Percentiles rank a stretch among this genome's conserved stretches.
These are phyloP conservation scores for Rhagologus leucostigma DNA, from an alignment of 2,113 vertebrate species.

Conservation along the genomic window DNA sequence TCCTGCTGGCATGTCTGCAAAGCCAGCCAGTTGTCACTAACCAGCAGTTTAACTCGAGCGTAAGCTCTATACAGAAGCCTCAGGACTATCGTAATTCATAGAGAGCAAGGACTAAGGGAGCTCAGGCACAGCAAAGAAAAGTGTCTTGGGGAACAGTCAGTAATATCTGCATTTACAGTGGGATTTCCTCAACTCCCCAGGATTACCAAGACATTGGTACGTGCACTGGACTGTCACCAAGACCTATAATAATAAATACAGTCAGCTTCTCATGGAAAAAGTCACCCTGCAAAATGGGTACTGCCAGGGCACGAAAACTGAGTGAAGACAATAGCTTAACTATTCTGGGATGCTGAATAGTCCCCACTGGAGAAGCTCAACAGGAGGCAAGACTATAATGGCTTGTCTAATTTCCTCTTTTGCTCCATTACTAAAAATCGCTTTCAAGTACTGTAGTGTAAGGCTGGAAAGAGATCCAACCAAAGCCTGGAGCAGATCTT, in stretches of 20 bases:
- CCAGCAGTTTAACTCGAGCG: not conserved
- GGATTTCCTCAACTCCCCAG: not conserved
- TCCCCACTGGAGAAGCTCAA: not conserved
- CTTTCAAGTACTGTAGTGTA: not conserved
- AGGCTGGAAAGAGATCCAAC: not conserved
- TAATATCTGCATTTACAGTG: not conserved
- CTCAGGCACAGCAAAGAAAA: not conserved
- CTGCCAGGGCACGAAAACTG: not conserved
- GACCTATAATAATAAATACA: not conserved
- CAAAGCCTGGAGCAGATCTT: not conserved
- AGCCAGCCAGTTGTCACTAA: not conserved
- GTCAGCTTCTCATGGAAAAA: not conserved
- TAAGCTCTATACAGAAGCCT: not conserved
- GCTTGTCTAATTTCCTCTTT: not conserved
- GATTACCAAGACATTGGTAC: not conserved
- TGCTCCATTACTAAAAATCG: not conserved
- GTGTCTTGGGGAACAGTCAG: not conserved
- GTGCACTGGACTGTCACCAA: not conserved
- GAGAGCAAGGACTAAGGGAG: not conserved
- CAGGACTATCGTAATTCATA: not conserved
- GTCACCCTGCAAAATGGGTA: not conserved
- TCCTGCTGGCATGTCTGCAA: fast-evolving
- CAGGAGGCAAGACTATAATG: not conserved
- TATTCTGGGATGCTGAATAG: not conserved
- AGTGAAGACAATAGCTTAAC: not conserved